phyloP scores from a whole-genome alignment of 1,140 invertebrate genomes.

The Mycetomoellerius zeteki region DNA sequence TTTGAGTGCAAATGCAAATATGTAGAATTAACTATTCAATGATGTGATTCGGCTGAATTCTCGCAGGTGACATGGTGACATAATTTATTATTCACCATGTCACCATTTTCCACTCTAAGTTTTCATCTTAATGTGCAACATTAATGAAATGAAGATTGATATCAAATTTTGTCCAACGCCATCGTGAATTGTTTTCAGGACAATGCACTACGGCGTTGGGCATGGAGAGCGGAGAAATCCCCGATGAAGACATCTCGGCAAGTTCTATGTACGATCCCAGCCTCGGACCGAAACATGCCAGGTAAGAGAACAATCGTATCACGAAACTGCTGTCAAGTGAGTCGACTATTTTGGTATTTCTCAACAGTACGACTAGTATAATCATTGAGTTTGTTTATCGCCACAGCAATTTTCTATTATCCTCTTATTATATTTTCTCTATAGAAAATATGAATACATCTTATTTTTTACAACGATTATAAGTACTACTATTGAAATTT shows the following conservation, averaged over 20 bases:
- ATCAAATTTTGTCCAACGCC: slow-evolving; percentile 63
- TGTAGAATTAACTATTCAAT: neutral
- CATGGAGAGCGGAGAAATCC: slow-evolving; percentile 89
- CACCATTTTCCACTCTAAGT: neutral
- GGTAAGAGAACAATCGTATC: slow-evolving; percentile 86
- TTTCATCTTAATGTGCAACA: slow-evolving; percentile 18
- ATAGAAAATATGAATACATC: neutral
- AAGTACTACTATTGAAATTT: neutral
- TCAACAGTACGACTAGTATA: slow-evolving; percentile 29
- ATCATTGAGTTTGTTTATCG: neutral
- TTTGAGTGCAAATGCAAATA: neutral
- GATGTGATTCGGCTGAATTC: neutral
- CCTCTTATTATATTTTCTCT: neutral
- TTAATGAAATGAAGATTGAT: slow-evolving; percentile 69
- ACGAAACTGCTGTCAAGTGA: slow-evolving; percentile 39
- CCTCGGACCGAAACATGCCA: slow-evolving; percentile 89
- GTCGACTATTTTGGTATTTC: slow-evolving; percentile 53
- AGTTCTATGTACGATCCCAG: slow-evolving; percentile 89
- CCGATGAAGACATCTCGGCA: slow-evolving; percentile 88
- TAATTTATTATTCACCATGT: slow-evolving; percentile 25
- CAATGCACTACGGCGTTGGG: slow-evolving; percentile 88
- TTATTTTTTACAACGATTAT: no score
- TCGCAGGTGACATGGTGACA: no score
- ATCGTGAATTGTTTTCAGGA: slow-evolving; percentile 84
- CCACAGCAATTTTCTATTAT: neutral